Evolutionary conservation across 1,140 invertebrate species (phyloP), one percentile per base, ranked within the genome.

Genomic region (Riptortus pedestris): DNA sequence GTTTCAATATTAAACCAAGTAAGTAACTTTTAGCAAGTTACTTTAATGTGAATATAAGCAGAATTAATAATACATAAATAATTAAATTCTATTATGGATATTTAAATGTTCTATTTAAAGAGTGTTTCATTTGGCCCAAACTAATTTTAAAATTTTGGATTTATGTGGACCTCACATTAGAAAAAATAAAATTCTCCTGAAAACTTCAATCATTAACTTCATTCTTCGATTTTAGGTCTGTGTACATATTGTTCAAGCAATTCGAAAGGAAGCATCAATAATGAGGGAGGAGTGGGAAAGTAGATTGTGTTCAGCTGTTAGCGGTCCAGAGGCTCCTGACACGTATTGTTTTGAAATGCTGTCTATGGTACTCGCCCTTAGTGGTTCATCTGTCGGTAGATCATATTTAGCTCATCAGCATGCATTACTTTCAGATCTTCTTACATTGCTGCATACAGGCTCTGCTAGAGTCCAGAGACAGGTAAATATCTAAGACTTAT

Each of bases 331-430:
- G 22, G 76, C 80, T 55, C 77, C 85, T 2, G 94, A 97, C 77
- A 92, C 91, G 9, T 97, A 96, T 72, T 97, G 93, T 77, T 98
- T 98, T 74, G 93, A 98, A 78, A 93, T 98, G 90, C 76, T 98
- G 7, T 96, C 91, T 0, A 90, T 97, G 84, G 93, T 87, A 18
- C 73, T 96, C 65, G 93, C 95, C 0, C 74, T 97, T n/a, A 95
- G 91, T 68, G 94, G 94, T 2, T 96, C 92, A 66, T 80, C 84
- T 0, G 91, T 96, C 0, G 94, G 94, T 0, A 79, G 93, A 29
- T 83, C 85, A 11, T 95, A 96, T 75, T 76, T 98, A 3, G 90
- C 93, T 0, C 90, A 94, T 71, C 91, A 96, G 71, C 83, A 85
- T 28, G 87, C 85, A 29, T 73, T 98, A 9, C 76, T 97, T 0